Percentiles rank a stretch among this genome's conserved stretches.
Conservation (phyloP, 2,113 vertebrate genomes). For the Pelecanus crispus region DNA sequence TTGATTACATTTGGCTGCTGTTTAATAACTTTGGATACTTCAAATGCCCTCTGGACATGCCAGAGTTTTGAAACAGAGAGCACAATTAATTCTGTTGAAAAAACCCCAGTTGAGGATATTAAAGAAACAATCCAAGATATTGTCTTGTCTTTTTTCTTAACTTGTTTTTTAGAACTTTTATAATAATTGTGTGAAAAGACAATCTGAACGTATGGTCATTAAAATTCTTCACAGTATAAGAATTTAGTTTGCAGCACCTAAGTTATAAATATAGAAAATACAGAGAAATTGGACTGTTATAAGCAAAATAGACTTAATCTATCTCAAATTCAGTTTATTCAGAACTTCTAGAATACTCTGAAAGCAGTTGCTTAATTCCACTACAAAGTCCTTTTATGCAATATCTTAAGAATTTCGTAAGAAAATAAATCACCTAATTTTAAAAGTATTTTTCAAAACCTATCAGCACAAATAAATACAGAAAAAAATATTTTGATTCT, state of each 20-base stretch:
- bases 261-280: neutral
- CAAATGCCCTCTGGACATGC: neutral
- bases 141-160: neutral
- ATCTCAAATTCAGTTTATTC: neutral
- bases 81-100: neutral
- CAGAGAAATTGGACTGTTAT: neutral
- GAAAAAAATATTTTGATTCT: neutral
- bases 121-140: neutral
- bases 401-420: neutral
- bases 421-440: neutral
- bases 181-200: neutral
- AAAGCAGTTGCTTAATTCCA: neutral
- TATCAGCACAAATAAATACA: neutral
- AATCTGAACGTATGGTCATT: neutral
- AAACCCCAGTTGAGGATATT: neutral
- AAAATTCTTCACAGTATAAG: neutral
- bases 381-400: neutral
- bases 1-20: slow-evolving; percentile 56
- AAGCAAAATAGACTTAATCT: neutral
- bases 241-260: neutral
- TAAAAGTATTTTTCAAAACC: neutral
- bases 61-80: slow-evolving; percentile 40
- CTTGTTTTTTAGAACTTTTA: neutral
- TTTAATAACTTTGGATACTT: slow-evolving; percentile 51
- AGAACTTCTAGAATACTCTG: neutral